A percentile compares a stretch with the other conserved stretches of the same genome.
Conservation (phyloP, 2,888 invertebrate genomes). For the Coelinius sp. region DNA sequence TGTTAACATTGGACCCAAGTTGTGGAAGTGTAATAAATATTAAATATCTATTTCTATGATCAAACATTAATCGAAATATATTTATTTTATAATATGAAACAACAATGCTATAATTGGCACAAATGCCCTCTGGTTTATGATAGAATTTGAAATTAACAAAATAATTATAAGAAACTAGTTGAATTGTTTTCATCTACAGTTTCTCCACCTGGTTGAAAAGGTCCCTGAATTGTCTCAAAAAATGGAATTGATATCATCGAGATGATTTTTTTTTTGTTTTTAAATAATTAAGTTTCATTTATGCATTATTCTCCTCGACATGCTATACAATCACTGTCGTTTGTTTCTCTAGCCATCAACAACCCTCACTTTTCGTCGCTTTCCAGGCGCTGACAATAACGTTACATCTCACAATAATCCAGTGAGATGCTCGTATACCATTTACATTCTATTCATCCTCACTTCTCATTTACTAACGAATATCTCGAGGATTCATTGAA, state of each 20-base stretch:
- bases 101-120: neutral
- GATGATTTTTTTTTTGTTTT: too few relatives aligned
- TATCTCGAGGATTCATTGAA: neutral
- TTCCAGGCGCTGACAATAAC: slow-evolving; percentile 35
- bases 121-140: neutral
- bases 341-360: neutral
- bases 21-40: slow-evolving; percentile 21
- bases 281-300: neutral
- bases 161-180: neutral
- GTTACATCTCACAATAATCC: neutral
- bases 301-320: neutral
- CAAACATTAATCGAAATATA: neutral
- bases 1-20: slow-evolving; percentile 38
- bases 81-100: neutral
- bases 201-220: slow-evolving; percentile 10
- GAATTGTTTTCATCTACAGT: neutral
- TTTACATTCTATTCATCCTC: neutral
- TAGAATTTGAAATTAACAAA: neutral
- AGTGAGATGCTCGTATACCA: neutral
- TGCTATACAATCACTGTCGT: neutral
- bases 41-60: neutral
- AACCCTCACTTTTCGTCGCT: slow-evolving; percentile 15
- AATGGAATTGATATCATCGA: neutral
- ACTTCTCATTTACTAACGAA: slow-evolving; percentile 8
- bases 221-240: neutral